Evolutionary conservation across 2,113 vertebrate species (phyloP).

Genomic region (Prionailurus bengalensis): DNA sequence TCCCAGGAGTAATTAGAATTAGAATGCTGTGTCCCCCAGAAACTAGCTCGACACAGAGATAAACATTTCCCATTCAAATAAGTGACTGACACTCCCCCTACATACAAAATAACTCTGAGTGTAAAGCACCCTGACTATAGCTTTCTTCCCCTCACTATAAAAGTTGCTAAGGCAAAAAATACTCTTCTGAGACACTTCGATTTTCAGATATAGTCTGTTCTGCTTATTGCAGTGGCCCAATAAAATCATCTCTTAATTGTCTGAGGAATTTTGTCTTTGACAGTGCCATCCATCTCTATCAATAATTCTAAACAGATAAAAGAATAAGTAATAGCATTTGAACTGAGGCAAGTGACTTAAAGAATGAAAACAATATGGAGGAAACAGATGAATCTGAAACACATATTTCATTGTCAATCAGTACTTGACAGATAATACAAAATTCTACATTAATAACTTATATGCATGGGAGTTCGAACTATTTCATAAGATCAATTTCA

Average conservation of each 20-base stretch:
- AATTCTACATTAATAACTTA: constrained; percentile 4
- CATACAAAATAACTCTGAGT: neutral
- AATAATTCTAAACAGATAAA: neutral
- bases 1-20: neutral
- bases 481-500: neutral
- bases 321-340: neutral
- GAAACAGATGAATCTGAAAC: neutral
- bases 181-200: neutral
- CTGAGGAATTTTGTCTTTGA: neutral
- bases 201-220: neutral
- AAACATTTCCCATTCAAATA: neutral
- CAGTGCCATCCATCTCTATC: neutral
- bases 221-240: neutral
- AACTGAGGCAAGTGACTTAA: neutral
- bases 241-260: neutral
- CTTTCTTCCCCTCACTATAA: neutral
- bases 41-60: neutral
- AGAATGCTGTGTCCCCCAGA: neutral
- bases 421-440: neutral
- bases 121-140: neutral
- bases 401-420: neutral
- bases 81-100: neutral
- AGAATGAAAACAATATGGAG: neutral
- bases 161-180: neutral
- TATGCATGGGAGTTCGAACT: neutral